These are phyloP conservation scores for Acrobasis suavella DNA, from an alignment of 2,888 invertebrate species.

Conservation along the genomic window DNA sequence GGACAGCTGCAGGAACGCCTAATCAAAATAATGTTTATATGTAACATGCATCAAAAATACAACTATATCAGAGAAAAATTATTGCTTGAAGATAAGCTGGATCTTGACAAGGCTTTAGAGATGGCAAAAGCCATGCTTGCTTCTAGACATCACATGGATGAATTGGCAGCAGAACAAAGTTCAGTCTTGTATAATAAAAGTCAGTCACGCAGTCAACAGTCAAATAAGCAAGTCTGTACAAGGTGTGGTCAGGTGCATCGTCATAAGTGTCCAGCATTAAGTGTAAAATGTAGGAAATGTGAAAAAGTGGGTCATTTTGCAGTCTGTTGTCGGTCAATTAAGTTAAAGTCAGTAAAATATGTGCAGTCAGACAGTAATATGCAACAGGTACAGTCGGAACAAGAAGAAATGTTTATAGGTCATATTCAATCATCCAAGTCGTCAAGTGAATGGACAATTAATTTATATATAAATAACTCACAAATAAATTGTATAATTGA, in stretches of 20 bases:
- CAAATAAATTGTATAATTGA: conserved; percentile 31
- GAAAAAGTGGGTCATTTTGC: conserved; percentile 29
- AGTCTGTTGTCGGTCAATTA: conserved; percentile 26
- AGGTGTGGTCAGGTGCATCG: conserved; percentile 30
- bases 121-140: conserved; percentile 21
- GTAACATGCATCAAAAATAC: conserved; percentile 31
- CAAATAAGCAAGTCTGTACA: conserved; percentile 26
- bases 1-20: conserved; percentile 27
- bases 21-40: conserved; percentile 29
- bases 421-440: conserved; percentile 27
- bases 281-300: conserved; percentile 30
- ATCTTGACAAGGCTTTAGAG: conserved; percentile 23
- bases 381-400: conserved; percentile 27
- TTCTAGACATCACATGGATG: conserved; percentile 25
- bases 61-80: conserved; percentile 29
- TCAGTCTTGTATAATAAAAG: conserved; percentile 21
- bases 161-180: conserved; percentile 22
- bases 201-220: conserved; percentile 21
- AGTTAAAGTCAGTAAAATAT: conserved; percentile 28
- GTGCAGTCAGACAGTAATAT: conserved; percentile 24
- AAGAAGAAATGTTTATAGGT: conserved; percentile 28
- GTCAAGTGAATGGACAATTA: conserved; percentile 27
- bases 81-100: conserved; percentile 25
- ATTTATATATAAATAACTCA: conserved; percentile 27
- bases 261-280: conserved; percentile 29